Percentiles rank a stretch among this genome's conserved stretches.
Conservation (phyloP, 2,113 vertebrate genomes). For the Ranitomeya variabilis region DNA sequence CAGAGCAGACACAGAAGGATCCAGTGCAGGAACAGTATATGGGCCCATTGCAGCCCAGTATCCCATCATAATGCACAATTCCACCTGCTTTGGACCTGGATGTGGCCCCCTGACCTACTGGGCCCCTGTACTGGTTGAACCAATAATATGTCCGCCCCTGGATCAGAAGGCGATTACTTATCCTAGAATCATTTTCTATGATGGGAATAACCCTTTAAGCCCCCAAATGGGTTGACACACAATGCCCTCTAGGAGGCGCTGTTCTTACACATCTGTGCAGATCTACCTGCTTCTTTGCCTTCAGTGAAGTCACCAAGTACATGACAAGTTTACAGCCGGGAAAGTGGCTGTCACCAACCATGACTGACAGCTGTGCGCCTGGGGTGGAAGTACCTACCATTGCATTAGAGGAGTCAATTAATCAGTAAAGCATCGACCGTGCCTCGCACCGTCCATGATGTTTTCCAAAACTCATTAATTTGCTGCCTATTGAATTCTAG, state of each 20-base stretch:
- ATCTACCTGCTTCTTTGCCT: background rate
- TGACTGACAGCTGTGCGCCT: background rate
- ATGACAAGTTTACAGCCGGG: background rate
- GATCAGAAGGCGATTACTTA: no score
- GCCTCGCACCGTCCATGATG: background rate
- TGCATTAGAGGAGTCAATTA: constrained; percentile 44
- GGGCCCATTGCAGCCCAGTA: no score
- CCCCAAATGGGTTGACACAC: background rate
- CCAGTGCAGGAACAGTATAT: no score
- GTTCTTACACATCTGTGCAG: background rate
- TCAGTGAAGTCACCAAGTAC: background rate
- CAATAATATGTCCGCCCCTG: no score
- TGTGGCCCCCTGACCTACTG: no score
- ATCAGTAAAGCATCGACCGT: background rate
- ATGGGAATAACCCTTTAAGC: background rate
- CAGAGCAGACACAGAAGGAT: no score
- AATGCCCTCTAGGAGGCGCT: background rate
- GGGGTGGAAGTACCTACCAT: constrained; percentile 9
- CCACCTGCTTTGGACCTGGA: no score
- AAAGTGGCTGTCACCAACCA: background rate
- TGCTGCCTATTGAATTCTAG: constrained; percentile 8
- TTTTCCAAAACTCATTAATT: background rate
- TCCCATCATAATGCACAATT: no score
- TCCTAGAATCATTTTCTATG: no score
- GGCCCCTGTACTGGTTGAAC: no score